Base-by-base conservation (phyloP, 2,888 invertebrate species). In the Ophion costatus region DNA sequence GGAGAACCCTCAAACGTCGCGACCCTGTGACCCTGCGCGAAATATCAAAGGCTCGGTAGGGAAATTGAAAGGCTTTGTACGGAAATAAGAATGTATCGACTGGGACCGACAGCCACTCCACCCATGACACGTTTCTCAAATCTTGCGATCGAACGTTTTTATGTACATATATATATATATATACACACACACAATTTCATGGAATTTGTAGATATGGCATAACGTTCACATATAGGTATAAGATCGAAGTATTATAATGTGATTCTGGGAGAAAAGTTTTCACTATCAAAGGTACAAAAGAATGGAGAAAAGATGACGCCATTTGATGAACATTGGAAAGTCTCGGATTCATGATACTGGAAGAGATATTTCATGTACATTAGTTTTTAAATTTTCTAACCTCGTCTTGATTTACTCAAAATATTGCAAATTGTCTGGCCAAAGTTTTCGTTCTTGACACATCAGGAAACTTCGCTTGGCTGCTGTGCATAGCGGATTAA, bases 11-110 rank as follows among this genome's bases (percentile, higher is more conserved):
- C 88, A 86, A 76, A 81, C 84, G 80, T 80, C 84, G 82, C 86
- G 86, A 87, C 89, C 89, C 89, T 88, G 66, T 80, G 75, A 71
- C 82, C 82, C 82, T 80, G 90, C 88, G 80, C 85, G 89, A 90
- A 92, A 91, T 92, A 92, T 91, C 91, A 91, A 91, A 91, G 91
- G 90, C 90, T 89, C 88, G 88, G 90, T 89, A 91, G 90, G 90
- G 92, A 92, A 92, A 92, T 92, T 92, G 91, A 92, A 92, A 92
- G 91, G 92, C 92, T 92, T 92, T 92, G 92, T 92, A 89, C 88
- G 89, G 90, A 91, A 92, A 92, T 92, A 91, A 92, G 91, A 92
- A 92, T 91, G 91, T 91, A 91, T 91, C 90, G 90, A 91, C 91
- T 91, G 88, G 88, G 89, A 89, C 85, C 89, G 88, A 89, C 90